phyloP scores from a whole-genome alignment of 2,888 invertebrate species.

The Aquatica leii region DNA sequence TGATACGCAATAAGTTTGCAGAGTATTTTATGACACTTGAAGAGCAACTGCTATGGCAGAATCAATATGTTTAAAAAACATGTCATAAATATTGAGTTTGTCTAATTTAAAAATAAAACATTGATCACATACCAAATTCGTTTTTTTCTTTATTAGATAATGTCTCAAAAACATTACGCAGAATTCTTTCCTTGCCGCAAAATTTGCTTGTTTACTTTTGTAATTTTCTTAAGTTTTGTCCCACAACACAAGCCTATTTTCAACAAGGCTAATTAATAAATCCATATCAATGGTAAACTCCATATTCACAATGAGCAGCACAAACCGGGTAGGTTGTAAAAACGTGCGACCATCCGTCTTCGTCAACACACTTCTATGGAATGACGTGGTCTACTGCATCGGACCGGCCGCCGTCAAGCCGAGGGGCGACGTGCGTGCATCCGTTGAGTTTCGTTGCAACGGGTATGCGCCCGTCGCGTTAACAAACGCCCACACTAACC shows the following conservation, averaged over 20 bases:
- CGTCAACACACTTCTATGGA: background rate
- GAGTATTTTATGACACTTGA: background rate
- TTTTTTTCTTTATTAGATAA: background rate
- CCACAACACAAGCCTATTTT: background rate
- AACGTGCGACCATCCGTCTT: background rate
- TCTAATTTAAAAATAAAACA: background rate
- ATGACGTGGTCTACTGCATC: background rate
- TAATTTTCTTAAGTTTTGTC: background rate
- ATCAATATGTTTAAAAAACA: background rate
- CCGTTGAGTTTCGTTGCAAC: background rate
- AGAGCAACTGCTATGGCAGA: background rate
- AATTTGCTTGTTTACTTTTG: background rate
- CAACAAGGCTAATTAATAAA: background rate
- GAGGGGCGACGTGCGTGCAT: background rate
- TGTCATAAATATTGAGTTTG: background rate
- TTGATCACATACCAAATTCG: background rate
- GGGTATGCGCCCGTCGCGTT: background rate
- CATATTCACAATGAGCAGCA: background rate
- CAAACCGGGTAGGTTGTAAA: background rate
- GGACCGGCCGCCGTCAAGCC: background rate
- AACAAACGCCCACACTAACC: background rate
- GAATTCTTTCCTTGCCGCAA: background rate
- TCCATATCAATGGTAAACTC: background rate
- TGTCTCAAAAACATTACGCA: background rate
- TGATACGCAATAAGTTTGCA: background rate